Conservation (phyloP, 2,797 vertebrate species). For the Sarcoramphus papa region DNA sequence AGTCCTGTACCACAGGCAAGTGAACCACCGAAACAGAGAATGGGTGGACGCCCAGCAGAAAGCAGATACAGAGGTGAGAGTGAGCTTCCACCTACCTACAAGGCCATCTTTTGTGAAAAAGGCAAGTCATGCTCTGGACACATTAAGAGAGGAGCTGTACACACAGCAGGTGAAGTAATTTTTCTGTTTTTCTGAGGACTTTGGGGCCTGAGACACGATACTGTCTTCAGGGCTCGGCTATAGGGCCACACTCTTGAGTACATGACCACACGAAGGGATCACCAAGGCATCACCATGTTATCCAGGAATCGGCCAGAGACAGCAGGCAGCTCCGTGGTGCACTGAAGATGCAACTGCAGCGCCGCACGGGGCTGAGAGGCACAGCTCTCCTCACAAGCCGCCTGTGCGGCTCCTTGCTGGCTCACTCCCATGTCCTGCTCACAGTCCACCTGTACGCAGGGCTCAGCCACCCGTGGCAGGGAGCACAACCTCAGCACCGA, state of each 20-base stretch:
- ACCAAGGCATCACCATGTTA: rapidly evolving
- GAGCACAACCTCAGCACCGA: neutral
- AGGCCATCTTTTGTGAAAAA: neutral
- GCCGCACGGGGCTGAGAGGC: neutral
- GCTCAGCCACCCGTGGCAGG: neutral
- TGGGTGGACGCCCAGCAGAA: neutral
- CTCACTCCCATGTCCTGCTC: neutral
- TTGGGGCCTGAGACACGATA: neutral
- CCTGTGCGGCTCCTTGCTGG: neutral
- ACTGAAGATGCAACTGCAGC: neutral
- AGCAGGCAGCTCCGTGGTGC: neutral
- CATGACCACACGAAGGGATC: neutral
- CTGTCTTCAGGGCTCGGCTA: neutral
- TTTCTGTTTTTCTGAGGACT: neutral
- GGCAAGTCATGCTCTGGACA: neutral
- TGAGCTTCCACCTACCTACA: neutral
- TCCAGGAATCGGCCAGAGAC: neutral
- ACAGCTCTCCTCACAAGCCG: neutral
- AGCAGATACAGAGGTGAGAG: neutral
- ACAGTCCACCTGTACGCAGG: neutral
- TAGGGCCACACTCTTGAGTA: neutral
- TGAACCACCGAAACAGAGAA: neutral
- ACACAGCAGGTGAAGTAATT: neutral
- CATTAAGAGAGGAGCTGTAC: neutral
- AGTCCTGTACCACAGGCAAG: neutral